phyloP scores from a whole-genome alignment of 2,797 vertebrate species.

The Picus viridis region DNA sequence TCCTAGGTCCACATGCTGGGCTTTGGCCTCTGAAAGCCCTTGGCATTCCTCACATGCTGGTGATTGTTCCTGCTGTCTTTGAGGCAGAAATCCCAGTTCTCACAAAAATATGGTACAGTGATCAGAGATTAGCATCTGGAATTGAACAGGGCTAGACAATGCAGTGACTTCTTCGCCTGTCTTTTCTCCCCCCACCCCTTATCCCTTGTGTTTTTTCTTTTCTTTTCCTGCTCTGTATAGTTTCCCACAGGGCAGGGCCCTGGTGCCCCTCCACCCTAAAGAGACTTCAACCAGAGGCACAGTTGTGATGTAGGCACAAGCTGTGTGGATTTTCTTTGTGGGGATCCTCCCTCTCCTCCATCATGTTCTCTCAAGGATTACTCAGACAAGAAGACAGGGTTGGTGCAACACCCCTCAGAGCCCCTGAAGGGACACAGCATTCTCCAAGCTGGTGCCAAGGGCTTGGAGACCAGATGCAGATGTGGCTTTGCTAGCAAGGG shows the following conservation, averaged over 20 bases:
- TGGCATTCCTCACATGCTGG: conserved; percentile 36
- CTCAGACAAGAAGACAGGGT: neutral
- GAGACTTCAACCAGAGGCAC: neutral
- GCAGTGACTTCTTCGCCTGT: neutral
- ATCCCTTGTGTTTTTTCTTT: neutral
- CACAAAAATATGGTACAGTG: conserved; percentile 31
- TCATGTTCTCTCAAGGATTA: neutral
- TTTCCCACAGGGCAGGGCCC: neutral
- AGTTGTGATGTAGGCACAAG: neutral
- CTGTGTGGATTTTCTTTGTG: neutral
- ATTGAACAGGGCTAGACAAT: conserved; percentile 50
- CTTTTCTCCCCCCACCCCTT: conserved; percentile 29
- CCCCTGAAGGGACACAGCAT: neutral
- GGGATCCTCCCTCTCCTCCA: conserved; percentile 9
- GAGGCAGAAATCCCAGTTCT: conserved; percentile 50
- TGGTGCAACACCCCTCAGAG: conserved; percentile 10
- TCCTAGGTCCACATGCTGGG: conserved; percentile 9
- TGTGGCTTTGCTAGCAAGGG: neutral
- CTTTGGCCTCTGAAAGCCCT: conserved; percentile 9
- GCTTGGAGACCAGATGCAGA: conserved; percentile 1
- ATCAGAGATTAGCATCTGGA: conserved; percentile 61
- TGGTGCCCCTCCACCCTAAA: neutral
- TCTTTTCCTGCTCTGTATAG: conserved; percentile 31
- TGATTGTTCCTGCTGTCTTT: conserved; percentile 31
- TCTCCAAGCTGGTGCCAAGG: neutral